Base-by-base conservation (phyloP, 2,888 invertebrate genomes). In the Zeuzera pyrina region DNA sequence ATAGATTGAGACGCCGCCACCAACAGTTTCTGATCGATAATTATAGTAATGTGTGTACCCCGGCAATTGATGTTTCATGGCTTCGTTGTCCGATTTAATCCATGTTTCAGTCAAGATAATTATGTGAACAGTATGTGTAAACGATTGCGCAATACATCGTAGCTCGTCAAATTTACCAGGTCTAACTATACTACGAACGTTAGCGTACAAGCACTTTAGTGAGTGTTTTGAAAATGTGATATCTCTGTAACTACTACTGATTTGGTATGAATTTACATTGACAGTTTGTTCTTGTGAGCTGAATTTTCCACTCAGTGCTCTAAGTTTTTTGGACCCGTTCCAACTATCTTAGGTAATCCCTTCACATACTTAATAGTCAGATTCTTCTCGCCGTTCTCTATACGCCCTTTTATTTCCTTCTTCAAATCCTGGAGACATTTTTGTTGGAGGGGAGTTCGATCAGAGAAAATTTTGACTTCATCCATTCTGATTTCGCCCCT, bases 321-420 rank as follows among this genome's bases (percentile, higher is more conserved):
- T 31, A 30, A 33, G 31, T 39, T 42, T 42, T 38, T 26, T 40
- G 27, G 15, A 2, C 11, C 6, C 10, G 19, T 31, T 37, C 34
- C 32, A 21, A 38, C 24, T 22, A 44, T 44, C 39, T 39, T 41
- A 14, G 40, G 41, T 8, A 37, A 24, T 3, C 39, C 42, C 30
- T 38, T 43, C 3, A 41, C 27, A 24, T 38, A 42, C 35, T 43
- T 43, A 4, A 41, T 43, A 11, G 21, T 29, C 1, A 43, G 10
- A 24, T 42, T 31, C 2, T 14, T 15, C 25, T 46, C 43, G 16
- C 41, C 43, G 10, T 33, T 25, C 15, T 24, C 15, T 10, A 13
- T 27, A 11, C 42, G 31, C 4, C 11, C 11, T 3, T 37, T 14
- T 12, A 39, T 23, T 34, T 41, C 37, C 12, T 33, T 14, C 6